Evolutionary conservation across 2,888 invertebrate species (phyloP).

Genomic region (Limnephilus lunatus): DNA sequence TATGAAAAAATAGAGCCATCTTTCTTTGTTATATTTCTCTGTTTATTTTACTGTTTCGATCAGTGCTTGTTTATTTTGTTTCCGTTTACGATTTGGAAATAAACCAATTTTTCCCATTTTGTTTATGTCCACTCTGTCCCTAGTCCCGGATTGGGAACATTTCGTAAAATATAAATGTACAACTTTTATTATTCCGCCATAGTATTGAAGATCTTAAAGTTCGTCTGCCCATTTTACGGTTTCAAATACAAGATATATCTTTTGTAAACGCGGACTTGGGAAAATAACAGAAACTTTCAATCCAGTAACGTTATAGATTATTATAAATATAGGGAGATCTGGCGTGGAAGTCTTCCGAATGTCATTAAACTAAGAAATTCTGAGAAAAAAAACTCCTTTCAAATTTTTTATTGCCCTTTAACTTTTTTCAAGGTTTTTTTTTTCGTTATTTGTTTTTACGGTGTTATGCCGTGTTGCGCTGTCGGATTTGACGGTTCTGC

Average conservation of each 20-base stretch:
- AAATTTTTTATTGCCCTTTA: no score
- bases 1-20: background rate
- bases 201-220: background rate
- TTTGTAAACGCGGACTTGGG: background rate
- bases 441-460: no score
- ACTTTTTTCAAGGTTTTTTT: no score
- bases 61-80: slow-evolving; percentile 2
- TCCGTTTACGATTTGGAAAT: slow-evolving; percentile 29
- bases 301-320: no score
- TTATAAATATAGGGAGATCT: no score
- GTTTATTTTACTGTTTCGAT: slow-evolving; percentile 3
- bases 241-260: background rate
- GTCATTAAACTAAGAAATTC: no score
- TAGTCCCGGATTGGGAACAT: background rate
- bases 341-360: no score
- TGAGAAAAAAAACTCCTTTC: no score
- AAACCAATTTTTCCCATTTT: slow-evolving; percentile 23
- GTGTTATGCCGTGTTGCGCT: no score
- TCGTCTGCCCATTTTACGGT: slow-evolving; percentile 12
- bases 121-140: background rate
- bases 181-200: background rate
- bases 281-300: background rate
- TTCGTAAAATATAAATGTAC: slow-evolving; percentile 13
- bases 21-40: background rate
- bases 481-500: no score